These are phyloP conservation scores for Montipora efflorescens DNA, from an alignment of 64 coral and sea anemone genomes.

Conservation along the genomic window DNA sequence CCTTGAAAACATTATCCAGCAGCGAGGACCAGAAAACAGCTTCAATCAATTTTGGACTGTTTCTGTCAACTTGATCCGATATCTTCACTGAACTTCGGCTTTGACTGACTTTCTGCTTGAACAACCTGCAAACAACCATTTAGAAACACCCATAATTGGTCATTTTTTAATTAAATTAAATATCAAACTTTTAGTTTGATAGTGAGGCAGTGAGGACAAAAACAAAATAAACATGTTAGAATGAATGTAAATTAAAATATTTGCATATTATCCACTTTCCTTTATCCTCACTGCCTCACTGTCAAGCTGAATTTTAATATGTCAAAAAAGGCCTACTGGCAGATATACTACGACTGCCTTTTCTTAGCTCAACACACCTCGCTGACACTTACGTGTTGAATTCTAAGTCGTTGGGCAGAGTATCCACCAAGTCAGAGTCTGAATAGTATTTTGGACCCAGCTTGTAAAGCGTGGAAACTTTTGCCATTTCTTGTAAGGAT, in stretches of 20 bases:
- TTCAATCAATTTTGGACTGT: constrained; percentile 81
- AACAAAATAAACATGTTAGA: no score
- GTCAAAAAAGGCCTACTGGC: no score
- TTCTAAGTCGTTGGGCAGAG: constrained; percentile 74
- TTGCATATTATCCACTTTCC: no score
- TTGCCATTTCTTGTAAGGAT: constrained; percentile 78
- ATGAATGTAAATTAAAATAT: no score
- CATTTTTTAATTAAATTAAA: no score
- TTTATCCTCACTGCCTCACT: no score
- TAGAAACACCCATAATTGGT: not conserved
- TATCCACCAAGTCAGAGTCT: constrained; percentile 89
- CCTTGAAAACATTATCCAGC: constrained; percentile 92
- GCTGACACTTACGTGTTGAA: constrained; percentile 87
- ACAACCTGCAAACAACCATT: constrained; percentile 61
- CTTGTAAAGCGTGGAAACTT: constrained; percentile 65
- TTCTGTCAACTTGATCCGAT: constrained; percentile 88
- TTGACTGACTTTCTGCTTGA: constrained; percentile 93
- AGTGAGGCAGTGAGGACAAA: no score
- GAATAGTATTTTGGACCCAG: constrained; percentile 78
- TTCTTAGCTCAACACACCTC: not conserved
- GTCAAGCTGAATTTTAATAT: no score
- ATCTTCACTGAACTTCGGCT: constrained; percentile 92
- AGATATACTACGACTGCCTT: no score
- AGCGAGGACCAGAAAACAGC: constrained; percentile 93
- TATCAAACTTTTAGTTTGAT: no score